A percentile compares a stretch with the other conserved stretches of the same genome.
phyloP scores from a whole-genome alignment of 2,113 vertebrate species.

The Onychostruthus taczanowskii region DNA sequence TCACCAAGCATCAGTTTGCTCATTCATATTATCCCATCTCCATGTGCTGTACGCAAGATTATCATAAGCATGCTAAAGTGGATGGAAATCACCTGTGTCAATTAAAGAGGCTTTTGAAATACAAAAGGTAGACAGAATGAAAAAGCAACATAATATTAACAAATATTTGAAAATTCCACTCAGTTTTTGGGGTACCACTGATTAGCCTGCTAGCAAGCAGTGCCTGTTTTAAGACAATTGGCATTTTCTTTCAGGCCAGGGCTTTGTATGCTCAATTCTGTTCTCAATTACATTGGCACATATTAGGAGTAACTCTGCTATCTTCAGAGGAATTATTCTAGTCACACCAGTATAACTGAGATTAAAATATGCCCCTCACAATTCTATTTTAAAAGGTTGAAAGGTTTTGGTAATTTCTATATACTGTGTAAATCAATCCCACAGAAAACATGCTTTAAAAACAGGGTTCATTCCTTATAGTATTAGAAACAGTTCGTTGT shows the following conservation, averaged over 20 bases:
- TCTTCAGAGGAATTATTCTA: conserved; percentile 20
- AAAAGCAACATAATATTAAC: background rate
- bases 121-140: background rate
- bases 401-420: background rate
- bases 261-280: conserved; percentile 13
- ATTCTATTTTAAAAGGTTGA: background rate
- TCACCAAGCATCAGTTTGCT: background rate
- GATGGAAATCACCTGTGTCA: background rate
- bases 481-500: background rate
- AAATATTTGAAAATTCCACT: conserved; percentile 5
- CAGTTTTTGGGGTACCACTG: background rate
- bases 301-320: background rate
- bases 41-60: background rate
- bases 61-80: background rate
- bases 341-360: background rate
- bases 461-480: background rate
- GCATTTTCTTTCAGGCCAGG: background rate
- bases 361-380: conserved; percentile 21
- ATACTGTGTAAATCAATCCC: background rate
- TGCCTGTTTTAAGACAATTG: conserved; percentile 12
- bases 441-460: conserved; percentile 11
- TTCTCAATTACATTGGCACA: conserved; percentile 17
- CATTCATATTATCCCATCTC: background rate
- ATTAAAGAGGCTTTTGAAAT: background rate
- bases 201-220: conserved; percentile 16